Evolutionary conservation across 2,888 invertebrate genomes (phyloP), one percentile per base, ranked within the genome.

Genomic region (Conistra vaccinii): DNA sequence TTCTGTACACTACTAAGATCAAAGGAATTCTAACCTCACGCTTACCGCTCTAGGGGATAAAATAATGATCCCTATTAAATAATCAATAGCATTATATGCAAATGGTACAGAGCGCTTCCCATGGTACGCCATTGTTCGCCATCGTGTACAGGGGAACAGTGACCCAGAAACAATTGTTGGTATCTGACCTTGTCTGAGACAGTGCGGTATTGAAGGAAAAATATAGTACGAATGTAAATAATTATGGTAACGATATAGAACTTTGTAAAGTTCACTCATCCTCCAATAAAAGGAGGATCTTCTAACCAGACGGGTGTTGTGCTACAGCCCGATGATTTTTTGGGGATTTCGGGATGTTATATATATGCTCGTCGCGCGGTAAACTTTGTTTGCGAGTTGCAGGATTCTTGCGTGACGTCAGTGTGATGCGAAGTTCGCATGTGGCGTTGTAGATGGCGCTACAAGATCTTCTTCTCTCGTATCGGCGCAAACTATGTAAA

Each of bases 11-110:
- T n/a, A n/a, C n/a, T n/a, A n/a, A n/a, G n/a, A n/a, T 53, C 42
- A 60, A 39, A 32, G 63, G 60, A 84, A 66, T 39, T 57, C 53
- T 2, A 66, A 51, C 20, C 14, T 35, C 58, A 69, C 62, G n/a
- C 67, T 55, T 42, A 80, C 55, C 58, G 57, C 66, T 66, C 57
- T 60, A 48, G 57, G 29, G 39, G 62, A 65, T 48, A 78, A 69
- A 72, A 75, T 69, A 81, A 76, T 67, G 76, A 78, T 80, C 79
- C 53, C 71, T 82, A 85, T 87, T 87, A 85, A 87, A 88, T 88
- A 85, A 87, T 78, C 83, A 73, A 79, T 81, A 69, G 72, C 73
- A 87, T 87, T 87, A 86, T 88, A 88, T 88, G 87, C 78, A 76
- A 87, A 87, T 86, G 26, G 23, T 29, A 68, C 79, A 76, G 63